phyloP scores from a whole-genome alignment of 1,140 invertebrate genomes.

The Globodera ellingtonae region DNA sequence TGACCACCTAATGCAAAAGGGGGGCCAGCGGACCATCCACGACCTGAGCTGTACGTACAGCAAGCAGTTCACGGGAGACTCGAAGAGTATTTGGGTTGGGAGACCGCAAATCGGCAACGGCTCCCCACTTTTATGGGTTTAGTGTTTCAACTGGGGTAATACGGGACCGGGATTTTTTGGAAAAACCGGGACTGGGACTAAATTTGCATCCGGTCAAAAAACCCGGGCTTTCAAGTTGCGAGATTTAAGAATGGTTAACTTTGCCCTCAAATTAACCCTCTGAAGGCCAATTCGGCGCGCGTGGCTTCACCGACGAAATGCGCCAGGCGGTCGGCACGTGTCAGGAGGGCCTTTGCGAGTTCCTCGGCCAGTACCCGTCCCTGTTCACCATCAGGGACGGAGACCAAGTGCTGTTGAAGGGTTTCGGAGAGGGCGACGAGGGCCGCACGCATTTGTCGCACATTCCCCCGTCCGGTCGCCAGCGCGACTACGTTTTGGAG shows the following conservation, averaged over 20 bases:
- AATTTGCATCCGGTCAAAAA: too few relatives aligned
- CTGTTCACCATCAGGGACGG: conserved; percentile 83
- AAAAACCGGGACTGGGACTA: too few relatives aligned
- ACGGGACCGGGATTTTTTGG: too few relatives aligned
- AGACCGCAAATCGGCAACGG: too few relatives aligned
- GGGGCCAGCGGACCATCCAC: conserved; percentile 83
- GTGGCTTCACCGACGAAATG: conserved; percentile 63
- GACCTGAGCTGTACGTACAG: conserved; percentile 84
- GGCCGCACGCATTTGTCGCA: conserved; percentile 65
- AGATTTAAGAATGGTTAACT: too few relatives aligned
- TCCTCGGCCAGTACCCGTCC: conserved; percentile 82
- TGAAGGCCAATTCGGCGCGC: conserved; percentile 48
- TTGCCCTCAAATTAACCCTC: too few relatives aligned
- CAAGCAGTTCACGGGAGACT: conserved; percentile 73
- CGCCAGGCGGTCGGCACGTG: conserved; percentile 65
- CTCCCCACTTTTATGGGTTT: too few relatives aligned
- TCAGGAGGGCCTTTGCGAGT: conserved; percentile 76
- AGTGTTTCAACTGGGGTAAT: too few relatives aligned
- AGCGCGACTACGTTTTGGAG: conserved; percentile 70
- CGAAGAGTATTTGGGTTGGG: too few relatives aligned
- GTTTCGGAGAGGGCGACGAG: conserved; percentile 68
- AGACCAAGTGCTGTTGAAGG: conserved; percentile 82
- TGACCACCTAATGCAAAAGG: conserved; percentile 83
- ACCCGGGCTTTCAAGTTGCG: background rate
- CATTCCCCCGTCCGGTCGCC: conserved; percentile 69